Evolutionary conservation across 2,113 vertebrate genomes (phyloP), one percentile per base, ranked within the genome.

Genomic region (Dicerorhinus sumatrensis): DNA sequence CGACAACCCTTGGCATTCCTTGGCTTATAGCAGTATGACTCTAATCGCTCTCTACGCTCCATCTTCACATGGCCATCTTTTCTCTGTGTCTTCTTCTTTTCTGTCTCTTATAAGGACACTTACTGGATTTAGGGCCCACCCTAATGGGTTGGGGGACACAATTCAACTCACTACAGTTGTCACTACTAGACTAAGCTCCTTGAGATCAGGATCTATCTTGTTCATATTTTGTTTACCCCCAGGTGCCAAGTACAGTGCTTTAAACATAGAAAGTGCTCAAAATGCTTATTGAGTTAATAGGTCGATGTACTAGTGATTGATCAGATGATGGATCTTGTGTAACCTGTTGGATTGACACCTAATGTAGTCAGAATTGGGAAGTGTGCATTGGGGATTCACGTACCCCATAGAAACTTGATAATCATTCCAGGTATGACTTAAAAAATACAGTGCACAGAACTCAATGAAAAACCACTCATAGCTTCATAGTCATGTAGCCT

Each of bases 101-200:
- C 56, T 54, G 29, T 67, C 58, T 79, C 56, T 95, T 89, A 72
- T n/a, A 89, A 94, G n/a, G 79, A 86, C 8, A 12, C 6, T 54
- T 62, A 63, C 62, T 10, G 48, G 58, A 92, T 83, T 86, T 82
- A 83, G 14, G 82, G 31, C 14, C 21, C 42, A 69, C 18, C 16
- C 69, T 60, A 91, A 82, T 89, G 20, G 3, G 7, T 63, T 48
- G 42, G 13, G 72, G 16, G n/a, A 75, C 9, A 87, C 14, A 56
- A 81, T 90, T 79, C 88, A 92, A 72, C 33, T 18, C 54, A 83
- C 56, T 73, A 62, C 7, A 65, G 39, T 33, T 82, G 51, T 76
- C 82, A 70, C 72, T 91, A 51, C 48, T 83, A 89, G 63, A 88
- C 73, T 84, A 67, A 93, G 48, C 9, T 93, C 75, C 51, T 87